Conservation (phyloP, 2,888 invertebrate species). For the Napeogenes inachia region DNA sequence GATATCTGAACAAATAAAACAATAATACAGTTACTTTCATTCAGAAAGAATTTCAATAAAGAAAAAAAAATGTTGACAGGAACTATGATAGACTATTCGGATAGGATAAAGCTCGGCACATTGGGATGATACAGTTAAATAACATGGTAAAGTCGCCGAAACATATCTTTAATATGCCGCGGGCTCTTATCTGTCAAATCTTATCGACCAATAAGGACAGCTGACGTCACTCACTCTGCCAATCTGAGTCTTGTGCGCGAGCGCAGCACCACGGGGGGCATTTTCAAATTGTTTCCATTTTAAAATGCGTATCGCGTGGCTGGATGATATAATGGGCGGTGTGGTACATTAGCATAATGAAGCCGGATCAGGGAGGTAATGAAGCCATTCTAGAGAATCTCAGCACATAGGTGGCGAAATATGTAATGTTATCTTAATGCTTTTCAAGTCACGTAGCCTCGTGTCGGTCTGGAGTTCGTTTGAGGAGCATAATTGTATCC, state of each 20-base stretch:
- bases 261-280: conserved; percentile 67
- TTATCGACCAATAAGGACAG: conserved; percentile 76
- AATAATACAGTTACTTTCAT: conserved; percentile 11
- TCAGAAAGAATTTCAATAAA: conserved; percentile 7
- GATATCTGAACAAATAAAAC: conserved; percentile 7
- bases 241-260: conserved; percentile 59
- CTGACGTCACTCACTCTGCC: conserved; percentile 75
- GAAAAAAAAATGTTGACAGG: conserved; percentile 62
- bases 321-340: conserved; percentile 53
- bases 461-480: conserved; percentile 36
- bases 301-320: conserved; percentile 59
- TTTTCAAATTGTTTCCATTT: conserved; percentile 55
- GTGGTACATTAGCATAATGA: conserved; percentile 56
- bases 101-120: conserved; percentile 52
- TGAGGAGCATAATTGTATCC: not conserved
- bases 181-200: conserved; percentile 70
- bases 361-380: conserved; percentile 45
- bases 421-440: conserved; percentile 62
- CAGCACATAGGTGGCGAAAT: conserved; percentile 55
- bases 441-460: conserved; percentile 54
- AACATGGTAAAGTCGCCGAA: conserved; percentile 67
- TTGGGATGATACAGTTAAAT: conserved; percentile 62
- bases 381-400: conserved; percentile 52
- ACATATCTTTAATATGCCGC: conserved; percentile 68
- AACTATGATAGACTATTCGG: conserved; percentile 64